Base-by-base conservation (phyloP, 2,797 vertebrate species). In the Dicrostonyx torquatus region DNA sequence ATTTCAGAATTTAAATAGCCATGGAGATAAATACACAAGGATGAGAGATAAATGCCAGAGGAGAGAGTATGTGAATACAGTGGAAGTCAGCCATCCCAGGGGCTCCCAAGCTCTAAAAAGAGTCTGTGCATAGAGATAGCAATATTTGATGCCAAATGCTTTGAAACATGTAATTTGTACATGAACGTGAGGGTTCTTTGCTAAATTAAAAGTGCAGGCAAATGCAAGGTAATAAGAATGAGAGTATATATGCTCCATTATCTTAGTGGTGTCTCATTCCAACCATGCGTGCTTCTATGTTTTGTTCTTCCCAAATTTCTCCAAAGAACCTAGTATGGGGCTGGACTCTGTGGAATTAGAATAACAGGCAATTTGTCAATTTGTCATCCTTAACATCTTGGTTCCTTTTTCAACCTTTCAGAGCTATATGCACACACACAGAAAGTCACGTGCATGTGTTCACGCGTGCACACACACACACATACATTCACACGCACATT, bases 151-250 rank as follows among this genome's bases (percentile, higher is more conserved):
- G 45, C 89, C 94, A 93, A 96, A 26, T 93, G 72, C 87, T 96
- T 91, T 93, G 92, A 94, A 96, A 89, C 91, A 93, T 84, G 76
- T 50, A 94, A 91, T 89, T 87, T 96, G 48, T 83, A 87, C 85
- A 95, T 90, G 76, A 90, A 93, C 75, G 8, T 82, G 13, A 89
- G 88, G 12, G 0, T 64, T 31, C 77, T 96, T 84, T 93, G 37
- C 75, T 93, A 95, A 96, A 86, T 84, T 93, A 89, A 78, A 95
- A 97, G 53, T 53, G 29, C 26, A 9, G 40, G n/a, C 45, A 89
- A 88, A 92, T 62, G 64, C 24, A 92, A 91, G 68, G 37, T 91
- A 79, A 55, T 48, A 88, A 79, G 82, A 92, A 86, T 43, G 76
- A 93, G 2, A 85, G 29, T 22, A 31, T 18, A 10, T 89, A 40